These are phyloP conservation scores for Lapara coniferarum DNA, from an alignment of 2,888 invertebrate species.

Conservation along the genomic window DNA sequence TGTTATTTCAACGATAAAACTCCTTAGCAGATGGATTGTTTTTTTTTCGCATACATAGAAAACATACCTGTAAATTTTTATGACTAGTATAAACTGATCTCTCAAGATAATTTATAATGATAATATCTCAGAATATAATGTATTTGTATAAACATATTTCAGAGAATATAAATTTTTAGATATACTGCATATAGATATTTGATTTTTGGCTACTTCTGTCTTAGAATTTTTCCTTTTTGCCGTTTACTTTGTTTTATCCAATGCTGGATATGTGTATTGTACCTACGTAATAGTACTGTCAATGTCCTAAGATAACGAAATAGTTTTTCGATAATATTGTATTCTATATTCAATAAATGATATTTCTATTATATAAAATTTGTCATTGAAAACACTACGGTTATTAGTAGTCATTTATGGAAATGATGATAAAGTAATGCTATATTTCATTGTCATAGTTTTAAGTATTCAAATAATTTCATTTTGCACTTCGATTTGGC, in stretches of 20 bases:
- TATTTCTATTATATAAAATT: conserved; percentile 81
- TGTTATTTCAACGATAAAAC: conserved; percentile 71
- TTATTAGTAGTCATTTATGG: conserved; percentile 79
- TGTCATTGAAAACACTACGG: conserved; percentile 78
- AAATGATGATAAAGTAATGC: conserved; percentile 74
- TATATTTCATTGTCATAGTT: conserved; percentile 82
- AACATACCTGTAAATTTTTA: conserved; percentile 80
- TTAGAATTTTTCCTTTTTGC: conserved; percentile 63
- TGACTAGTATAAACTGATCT: conserved; percentile 82
- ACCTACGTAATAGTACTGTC: conserved; percentile 75
- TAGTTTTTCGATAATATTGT: conserved; percentile 82
- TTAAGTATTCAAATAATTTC: conserved; percentile 80
- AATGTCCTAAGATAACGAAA: conserved; percentile 78
- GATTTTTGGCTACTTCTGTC: conserved; percentile 71
- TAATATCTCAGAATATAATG: conserved; percentile 77
- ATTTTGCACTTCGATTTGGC: conserved; percentile 79
- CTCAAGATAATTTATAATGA: conserved; percentile 81
- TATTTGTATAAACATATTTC: conserved; percentile 78
- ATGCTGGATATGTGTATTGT: conserved; percentile 72
- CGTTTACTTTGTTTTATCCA: conserved; percentile 70
- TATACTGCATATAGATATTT: conserved; percentile 69
- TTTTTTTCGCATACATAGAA: conserved; percentile 69
- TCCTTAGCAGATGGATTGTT: conserved; percentile 64
- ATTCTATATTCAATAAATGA: conserved; percentile 82
- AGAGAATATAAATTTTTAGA: conserved; percentile 76